Evolutionary conservation across 2,797 vertebrate genomes (phyloP), one percentile per base, ranked within the genome.

Genomic region (Botia almorhae): DNA sequence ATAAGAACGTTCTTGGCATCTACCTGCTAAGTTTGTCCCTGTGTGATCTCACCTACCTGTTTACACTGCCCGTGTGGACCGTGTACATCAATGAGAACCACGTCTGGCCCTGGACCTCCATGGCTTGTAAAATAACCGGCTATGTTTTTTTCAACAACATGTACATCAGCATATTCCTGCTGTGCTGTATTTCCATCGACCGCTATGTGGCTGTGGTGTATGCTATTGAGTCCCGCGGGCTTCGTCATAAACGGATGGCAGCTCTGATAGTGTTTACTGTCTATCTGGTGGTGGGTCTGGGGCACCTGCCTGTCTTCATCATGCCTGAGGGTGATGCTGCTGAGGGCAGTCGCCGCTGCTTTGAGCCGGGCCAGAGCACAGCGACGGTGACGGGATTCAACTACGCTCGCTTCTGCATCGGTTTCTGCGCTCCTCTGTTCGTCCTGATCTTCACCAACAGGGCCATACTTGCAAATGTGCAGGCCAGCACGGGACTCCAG

Each of bases 81-180:
- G 0, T 89, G n/a, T 98, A 98, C 0, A 87, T 96, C 12, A 72
- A 50, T 70, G 26, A 78, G 0, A 1, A 7, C 0, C 96, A 96
- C 80, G 0, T 0, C 0, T 98, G 97, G 97, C 58, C 0, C 0
- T 93, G 95, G 92, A 73, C 85, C n/a, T 13, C 0, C 0, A 0
- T 0, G 0, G 70, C 89, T 29, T 98, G 97, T 86, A 90, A 51
- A 76, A 1, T 91, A 11, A 96, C 92, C 0, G 95, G 94, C 81
- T 98, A 91, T 87, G 76, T 98, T 78, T 98, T 98, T 82, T 98
- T 97, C 92, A 98, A 91, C 91, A 98, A 96, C 90, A 95, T 98
- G 88, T 98, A 98, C 82, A 73, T 96, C 85, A 98, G 97, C 91
- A 96, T 98, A 87, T 93, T 97, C 36, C 88, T 98, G 77, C 90